Base-by-base conservation (phyloP, 2,113 vertebrate genomes). In the Erpornis zantholeuca region DNA sequence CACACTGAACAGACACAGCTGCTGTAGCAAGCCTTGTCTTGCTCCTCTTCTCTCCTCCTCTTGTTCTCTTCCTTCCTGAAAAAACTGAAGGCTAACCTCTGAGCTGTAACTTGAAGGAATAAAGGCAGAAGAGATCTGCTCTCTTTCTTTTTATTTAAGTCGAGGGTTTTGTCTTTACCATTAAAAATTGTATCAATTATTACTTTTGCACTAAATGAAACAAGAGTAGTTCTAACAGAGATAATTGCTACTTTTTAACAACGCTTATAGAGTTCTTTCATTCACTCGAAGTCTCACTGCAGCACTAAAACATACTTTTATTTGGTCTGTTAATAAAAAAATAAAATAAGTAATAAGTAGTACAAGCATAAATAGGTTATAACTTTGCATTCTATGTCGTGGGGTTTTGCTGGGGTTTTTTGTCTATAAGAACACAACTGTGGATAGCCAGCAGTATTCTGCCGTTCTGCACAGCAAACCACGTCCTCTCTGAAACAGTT, bases 331-430 rank as follows among this genome's bases (percentile, higher is more conserved):
- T 81, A 54, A 11, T 3, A 38, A 69, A 65, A 65, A 75, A 10
- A 1, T 31, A 56, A 72, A 83, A 21, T 31, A 70, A 49, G 17
- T 24, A 49, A 2, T 0, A 42, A 42, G 40, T 42, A 16, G 7
- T 35, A 9, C 7, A 57, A 72, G 23, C 12, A 75, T 7, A 75
- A 71, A 21, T 5, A 75, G 52, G 6, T n/a, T 38, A 1, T 4
- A 66, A 42, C 20, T 68, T 71, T 9, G 15, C 25, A 15, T 50
- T 52, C 15, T 54, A 0, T 11, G 4, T 1, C 18, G 19, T 19
- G 14, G 38, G 11, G 5, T 13, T 17, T 60, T 69, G 33, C 36
- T 77, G 15, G 2, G 19, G 4, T 40, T 59, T 56, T 66, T 47
- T 19, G 3, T 35, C 27, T 40, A 0, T 15, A 38, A 69, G 36